Conservation (phyloP, 2,888 invertebrate species). For the Pollenia angustigena region DNA sequence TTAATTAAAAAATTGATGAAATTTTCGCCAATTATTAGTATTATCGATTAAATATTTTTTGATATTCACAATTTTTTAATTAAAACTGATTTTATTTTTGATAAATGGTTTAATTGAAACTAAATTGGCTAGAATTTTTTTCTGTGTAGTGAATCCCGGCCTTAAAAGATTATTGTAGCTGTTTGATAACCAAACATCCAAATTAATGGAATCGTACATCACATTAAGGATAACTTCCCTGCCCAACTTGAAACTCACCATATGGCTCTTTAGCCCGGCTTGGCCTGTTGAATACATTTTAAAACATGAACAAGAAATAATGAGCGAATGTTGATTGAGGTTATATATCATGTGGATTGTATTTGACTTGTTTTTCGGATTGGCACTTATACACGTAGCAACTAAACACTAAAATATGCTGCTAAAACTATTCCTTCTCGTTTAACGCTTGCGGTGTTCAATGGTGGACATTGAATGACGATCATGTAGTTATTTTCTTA, state of each 20-base stretch:
- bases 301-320: slow-evolving; percentile 71
- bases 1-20: too few relatives aligned
- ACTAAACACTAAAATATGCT: slow-evolving; percentile 14
- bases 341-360: slow-evolving; percentile 79
- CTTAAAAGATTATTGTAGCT: too few relatives aligned
- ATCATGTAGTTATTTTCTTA: slow-evolving; percentile 68
- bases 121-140: too few relatives aligned
- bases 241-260: not conserved
- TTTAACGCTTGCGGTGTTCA: slow-evolving; percentile 57
- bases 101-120: too few relatives aligned
- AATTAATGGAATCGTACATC: not conserved
- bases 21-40: too few relatives aligned
- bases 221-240: slow-evolving; percentile 21
- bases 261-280: slow-evolving; percentile 31
- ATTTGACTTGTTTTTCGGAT: slow-evolving; percentile 54
- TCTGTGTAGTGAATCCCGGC: too few relatives aligned
- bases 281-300: slow-evolving; percentile 34
- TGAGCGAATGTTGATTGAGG: slow-evolving; percentile 83
- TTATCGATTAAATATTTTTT: too few relatives aligned
- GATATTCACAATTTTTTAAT: too few relatives aligned
- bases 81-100: too few relatives aligned
- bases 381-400: not conserved
- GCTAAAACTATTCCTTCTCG: slow-evolving; percentile 8
- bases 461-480: slow-evolving; percentile 73
- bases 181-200: too few relatives aligned